Evolutionary conservation across 1,140 invertebrate genomes (phyloP).

Genomic region (Drosophila malerkotliana): DNA sequence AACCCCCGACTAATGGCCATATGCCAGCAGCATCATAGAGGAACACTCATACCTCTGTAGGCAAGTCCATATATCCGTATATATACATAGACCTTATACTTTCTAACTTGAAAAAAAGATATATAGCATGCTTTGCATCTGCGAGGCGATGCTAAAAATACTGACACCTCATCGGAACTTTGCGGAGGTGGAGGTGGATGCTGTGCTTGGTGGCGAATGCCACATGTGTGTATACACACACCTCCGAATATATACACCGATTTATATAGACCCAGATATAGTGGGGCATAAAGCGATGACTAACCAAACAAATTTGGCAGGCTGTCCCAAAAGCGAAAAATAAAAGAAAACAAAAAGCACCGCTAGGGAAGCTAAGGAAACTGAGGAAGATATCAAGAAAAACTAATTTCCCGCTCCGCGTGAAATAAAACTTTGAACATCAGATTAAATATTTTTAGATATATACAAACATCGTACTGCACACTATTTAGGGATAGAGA

Average conservation of each 20-base stretch:
- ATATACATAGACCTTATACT: slow-evolving; percentile 13
- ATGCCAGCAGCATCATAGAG: slow-evolving; percentile 13
- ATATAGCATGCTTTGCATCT: slow-evolving; percentile 24
- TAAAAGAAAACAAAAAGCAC: neutral
- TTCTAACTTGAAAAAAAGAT: slow-evolving; percentile 1
- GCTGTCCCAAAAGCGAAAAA: slow-evolving; percentile 49
- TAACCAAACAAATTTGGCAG: slow-evolving; percentile 76
- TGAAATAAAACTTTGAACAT: slow-evolving; percentile 14
- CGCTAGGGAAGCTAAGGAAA: neutral
- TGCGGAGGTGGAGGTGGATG: slow-evolving; percentile 28
- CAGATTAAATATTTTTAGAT: slow-evolving; percentile 44
- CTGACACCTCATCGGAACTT: slow-evolving; percentile 50
- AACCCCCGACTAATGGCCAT: slow-evolving; percentile 36
- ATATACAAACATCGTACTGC: slow-evolving; percentile 20
- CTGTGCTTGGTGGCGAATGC: slow-evolving; percentile 13
- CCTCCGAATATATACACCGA: slow-evolving; percentile 4
- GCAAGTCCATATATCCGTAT: neutral
- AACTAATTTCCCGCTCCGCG: slow-evolving; percentile 13
- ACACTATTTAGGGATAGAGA: slow-evolving; percentile 23
- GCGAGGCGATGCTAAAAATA: slow-evolving; percentile 49
- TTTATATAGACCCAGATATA: slow-evolving; percentile 38
- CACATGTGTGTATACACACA: slow-evolving; percentile 36
- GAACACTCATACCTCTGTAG: slow-evolving; percentile 26
- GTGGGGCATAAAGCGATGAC: slow-evolving; percentile 53
- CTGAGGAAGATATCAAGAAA: slow-evolving; percentile 6